These are phyloP conservation scores for Pristis pectinata DNA, from an alignment of 2,797 vertebrate genomes.

Conservation along the genomic window DNA sequence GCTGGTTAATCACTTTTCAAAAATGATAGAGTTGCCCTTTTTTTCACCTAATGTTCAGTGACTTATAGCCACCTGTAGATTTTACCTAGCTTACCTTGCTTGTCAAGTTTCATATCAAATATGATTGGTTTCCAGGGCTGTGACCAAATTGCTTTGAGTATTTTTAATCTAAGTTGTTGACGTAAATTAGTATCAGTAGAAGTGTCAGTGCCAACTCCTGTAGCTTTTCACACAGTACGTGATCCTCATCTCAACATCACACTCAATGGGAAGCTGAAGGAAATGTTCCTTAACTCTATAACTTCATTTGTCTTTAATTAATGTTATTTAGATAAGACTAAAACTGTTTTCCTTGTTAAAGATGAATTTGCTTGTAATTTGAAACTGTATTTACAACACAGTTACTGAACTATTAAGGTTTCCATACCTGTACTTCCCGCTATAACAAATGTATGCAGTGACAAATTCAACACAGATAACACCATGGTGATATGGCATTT, in stretches of 20 bases:
- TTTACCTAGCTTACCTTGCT: background rate
- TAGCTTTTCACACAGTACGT: background rate
- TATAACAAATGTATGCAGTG: background rate
- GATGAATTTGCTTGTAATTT: background rate
- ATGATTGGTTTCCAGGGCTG: background rate
- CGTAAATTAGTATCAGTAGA: background rate
- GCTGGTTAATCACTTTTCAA: background rate
- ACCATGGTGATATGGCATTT: background rate
- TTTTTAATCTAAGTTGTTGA: background rate
- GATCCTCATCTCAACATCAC: background rate
- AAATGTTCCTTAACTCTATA: background rate
- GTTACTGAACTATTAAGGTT: background rate
- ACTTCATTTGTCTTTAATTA: background rate
- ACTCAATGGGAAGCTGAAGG: background rate
- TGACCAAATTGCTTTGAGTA: background rate
- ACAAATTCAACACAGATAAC: background rate
- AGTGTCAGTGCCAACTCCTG: background rate
- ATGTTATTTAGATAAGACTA: background rate
- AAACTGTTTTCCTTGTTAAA: background rate
- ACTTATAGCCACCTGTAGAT: background rate
- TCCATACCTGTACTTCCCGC: background rate
- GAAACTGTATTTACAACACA: background rate
- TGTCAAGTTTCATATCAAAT: background rate
- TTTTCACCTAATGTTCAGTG: background rate
- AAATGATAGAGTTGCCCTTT: background rate